These are phyloP conservation scores for Vanacampus margaritifer DNA, from an alignment of 2,113 vertebrate genomes.

Conservation along the genomic window DNA sequence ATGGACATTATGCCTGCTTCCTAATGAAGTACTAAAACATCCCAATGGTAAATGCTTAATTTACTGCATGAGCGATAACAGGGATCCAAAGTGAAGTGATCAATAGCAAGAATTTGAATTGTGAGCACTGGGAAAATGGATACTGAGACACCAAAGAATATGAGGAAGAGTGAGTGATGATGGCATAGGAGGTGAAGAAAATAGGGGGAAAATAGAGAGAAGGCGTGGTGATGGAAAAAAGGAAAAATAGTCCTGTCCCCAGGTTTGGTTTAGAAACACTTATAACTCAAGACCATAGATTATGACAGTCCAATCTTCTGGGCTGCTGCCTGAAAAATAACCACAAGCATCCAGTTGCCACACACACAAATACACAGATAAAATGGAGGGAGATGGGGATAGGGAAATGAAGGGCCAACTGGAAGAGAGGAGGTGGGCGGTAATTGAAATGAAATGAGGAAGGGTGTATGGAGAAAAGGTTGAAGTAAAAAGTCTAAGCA, in stretches of 20 bases:
- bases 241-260: conserved; percentile 57
- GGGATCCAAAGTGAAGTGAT: conserved; percentile 24
- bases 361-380: conserved; percentile 36
- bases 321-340: conserved; percentile 75
- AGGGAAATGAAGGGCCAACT: conserved; percentile 48
- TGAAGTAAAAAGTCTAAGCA: conserved; percentile 41
- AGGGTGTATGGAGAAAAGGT: conserved; percentile 58
- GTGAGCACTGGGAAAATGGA: conserved; percentile 37
- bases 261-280: conserved; percentile 72
- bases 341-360: conserved; percentile 56
- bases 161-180: conserved; percentile 48
- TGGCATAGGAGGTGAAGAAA: conserved; percentile 11
- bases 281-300: conserved; percentile 79
- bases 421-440: conserved; percentile 39
- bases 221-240: conserved; percentile 11
- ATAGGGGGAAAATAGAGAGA: conserved; percentile 7
- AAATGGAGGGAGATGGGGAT: conserved; percentile 43
- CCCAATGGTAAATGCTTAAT: conserved; percentile 22
- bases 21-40: conserved; percentile 16
- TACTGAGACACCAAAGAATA: conserved; percentile 22
- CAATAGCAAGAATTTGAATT: conserved; percentile 35
- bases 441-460: conserved; percentile 51
- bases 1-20: background rate
- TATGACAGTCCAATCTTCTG: conserved; percentile 78
- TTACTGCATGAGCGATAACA: conserved; percentile 12